Evolutionary conservation across 2,888 invertebrate species (phyloP), one percentile per base, ranked within the genome.

Genomic region (Lomographa bimaculata): DNA sequence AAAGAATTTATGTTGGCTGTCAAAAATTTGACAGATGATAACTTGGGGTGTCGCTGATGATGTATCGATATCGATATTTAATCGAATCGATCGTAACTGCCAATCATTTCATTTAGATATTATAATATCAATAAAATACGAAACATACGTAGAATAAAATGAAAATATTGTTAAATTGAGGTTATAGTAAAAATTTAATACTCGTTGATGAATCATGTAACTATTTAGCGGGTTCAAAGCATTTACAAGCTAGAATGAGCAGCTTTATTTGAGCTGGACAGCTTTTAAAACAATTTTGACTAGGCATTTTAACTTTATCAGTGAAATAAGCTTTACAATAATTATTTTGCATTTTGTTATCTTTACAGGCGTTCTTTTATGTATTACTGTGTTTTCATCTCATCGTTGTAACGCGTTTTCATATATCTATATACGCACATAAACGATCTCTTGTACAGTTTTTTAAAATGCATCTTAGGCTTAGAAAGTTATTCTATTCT

Each of bases 161-260:
- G 67, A 66, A 3, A 63, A 66, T 74, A 74, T 84, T 84, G 81
- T 86, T 86, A 77, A 81, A 82, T 66, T 75, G 79, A 79, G 63
- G 71, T 78, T 82, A 79, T 85, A 86, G 82, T 75, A 60, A 82
- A 84, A 85, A 84, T 84, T 85, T 85, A 86, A 85, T 80, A 82
- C 71, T 80, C 83, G 83, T 86, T 85, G 65, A 77, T 67, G 68
- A 72, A 78, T 76, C 73, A 60, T 74, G 64, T 78, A 71, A 69
- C n/a, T n/a, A n/a, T n/a, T 64, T 73, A 73, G 66, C 66, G 65
- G 61, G 52, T 60, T 56, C 46, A 55, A 54, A 50, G 51, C 63
- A 65, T 65, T 52, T 61, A 66, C 57, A 57, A 47, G 56, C 54
- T 54, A 53, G 47, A 54, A 53, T 54, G 32, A 32, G 51, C 52